Evolutionary conservation across 2,113 vertebrate species (phyloP).

Genomic region (Varanus salvator): DNA sequence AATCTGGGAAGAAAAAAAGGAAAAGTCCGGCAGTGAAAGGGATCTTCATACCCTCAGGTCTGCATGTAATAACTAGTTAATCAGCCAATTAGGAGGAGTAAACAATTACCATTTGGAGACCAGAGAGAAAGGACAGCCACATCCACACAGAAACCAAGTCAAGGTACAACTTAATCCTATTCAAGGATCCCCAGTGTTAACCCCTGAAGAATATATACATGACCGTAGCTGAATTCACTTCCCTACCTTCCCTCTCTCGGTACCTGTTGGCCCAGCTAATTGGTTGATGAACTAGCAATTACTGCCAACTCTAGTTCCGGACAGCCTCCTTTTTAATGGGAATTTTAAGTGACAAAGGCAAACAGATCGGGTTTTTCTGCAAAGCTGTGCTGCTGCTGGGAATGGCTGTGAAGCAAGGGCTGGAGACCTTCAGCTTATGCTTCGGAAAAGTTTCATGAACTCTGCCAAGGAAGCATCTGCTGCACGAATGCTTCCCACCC

Average conservation of each 20-base stretch:
- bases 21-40: slow-evolving; percentile 25
- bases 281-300: slow-evolving; percentile 82
- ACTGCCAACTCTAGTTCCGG: slow-evolving; percentile 62
- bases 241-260: slow-evolving; percentile 60
- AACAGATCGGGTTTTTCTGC: slow-evolving; percentile 62
- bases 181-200: slow-evolving; percentile 73
- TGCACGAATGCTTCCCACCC: slow-evolving; percentile 27
- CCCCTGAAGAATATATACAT: slow-evolving; percentile 64
- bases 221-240: slow-evolving; percentile 75
- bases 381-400: slow-evolving; percentile 21
- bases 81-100: slow-evolving; percentile 76
- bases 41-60: slow-evolving; percentile 57
- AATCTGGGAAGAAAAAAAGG: slow-evolving; percentile 58
- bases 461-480: slow-evolving; percentile 40
- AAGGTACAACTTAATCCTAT: slow-evolving; percentile 76
- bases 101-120: slow-evolving; percentile 75
- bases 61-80: slow-evolving; percentile 70
- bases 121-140: slow-evolving; percentile 53
- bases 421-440: background rate
- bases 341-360: slow-evolving; percentile 72
- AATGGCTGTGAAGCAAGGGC: slow-evolving; percentile 21
- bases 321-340: slow-evolving; percentile 61
- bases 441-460: slow-evolving; percentile 52
- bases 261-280: slow-evolving; percentile 78
- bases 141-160: slow-evolving; percentile 36